These are phyloP conservation scores for Hyperoplus lanceolatus DNA, from an alignment of 2,797 vertebrate species.

Conservation along the genomic window DNA sequence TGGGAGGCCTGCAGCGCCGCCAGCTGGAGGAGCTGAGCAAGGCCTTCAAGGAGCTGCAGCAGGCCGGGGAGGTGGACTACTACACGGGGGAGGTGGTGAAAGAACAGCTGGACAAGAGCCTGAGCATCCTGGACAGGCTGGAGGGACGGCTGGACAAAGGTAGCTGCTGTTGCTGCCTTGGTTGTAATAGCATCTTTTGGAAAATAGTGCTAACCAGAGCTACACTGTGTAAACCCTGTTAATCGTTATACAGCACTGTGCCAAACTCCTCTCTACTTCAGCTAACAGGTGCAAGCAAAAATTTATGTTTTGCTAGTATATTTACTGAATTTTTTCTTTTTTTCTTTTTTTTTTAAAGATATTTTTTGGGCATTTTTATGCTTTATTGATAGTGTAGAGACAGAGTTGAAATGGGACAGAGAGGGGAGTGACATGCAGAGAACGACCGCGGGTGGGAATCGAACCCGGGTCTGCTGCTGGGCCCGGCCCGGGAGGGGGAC, in stretches of 20 bases:
- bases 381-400: too few relatives aligned
- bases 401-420: too few relatives aligned
- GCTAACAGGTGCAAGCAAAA: not conserved
- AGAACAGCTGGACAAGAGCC: conserved; percentile 91
- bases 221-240: not conserved
- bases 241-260: not conserved
- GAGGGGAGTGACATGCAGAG: too few relatives aligned
- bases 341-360: too few relatives aligned
- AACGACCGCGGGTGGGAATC: too few relatives aligned
- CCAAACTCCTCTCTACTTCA: not conserved
- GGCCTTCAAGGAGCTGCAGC: conserved; percentile 91
- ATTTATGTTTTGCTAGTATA: not conserved
- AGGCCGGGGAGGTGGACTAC: conserved; percentile 86
- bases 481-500: too few relatives aligned
- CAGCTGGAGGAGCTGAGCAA: conserved; percentile 87
- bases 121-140: conserved; percentile 88
- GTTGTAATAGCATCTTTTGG: not conserved
- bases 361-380: too few relatives aligned
- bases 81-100: conserved; percentile 86
- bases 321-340: too few relatives aligned
- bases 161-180: conserved; percentile 45
- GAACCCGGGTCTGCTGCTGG: too few relatives aligned
- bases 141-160: conserved; percentile 88
- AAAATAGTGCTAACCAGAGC: not conserved
- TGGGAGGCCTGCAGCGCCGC: conserved; percentile 87